Percentiles rank a stretch among this genome's conserved stretches.
Conservation (phyloP, 2,888 invertebrate genomes). For the Erebia palarica region DNA sequence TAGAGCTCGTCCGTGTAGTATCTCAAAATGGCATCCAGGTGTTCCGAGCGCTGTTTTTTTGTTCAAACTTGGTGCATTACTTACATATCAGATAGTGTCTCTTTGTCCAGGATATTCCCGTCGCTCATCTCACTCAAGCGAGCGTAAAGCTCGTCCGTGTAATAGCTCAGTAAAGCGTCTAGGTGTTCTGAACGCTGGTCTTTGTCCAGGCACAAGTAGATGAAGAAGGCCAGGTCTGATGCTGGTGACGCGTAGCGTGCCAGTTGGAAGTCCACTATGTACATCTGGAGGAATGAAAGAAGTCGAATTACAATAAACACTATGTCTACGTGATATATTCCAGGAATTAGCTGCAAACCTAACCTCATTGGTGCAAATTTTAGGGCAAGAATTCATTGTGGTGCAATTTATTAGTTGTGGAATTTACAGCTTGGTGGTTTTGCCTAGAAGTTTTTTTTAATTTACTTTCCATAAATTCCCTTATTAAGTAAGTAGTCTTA, state of each 20-base stretch:
- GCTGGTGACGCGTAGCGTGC: conserved; percentile 87
- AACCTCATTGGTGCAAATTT: no score
- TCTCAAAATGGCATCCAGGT: no score
- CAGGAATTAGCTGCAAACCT: not conserved
- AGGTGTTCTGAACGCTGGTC: conserved; percentile 83
- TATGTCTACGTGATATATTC: not conserved
- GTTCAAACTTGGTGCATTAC: conserved; percentile 41
- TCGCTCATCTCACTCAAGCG: conserved; percentile 81
- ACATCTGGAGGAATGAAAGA: conserved; percentile 73
- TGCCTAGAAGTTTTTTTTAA: no score
- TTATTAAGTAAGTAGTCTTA: no score
- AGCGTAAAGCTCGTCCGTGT: conserved; percentile 82
- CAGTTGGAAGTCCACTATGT: conserved; percentile 87
- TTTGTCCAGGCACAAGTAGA: conserved; percentile 86
- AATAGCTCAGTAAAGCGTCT: conserved; percentile 81
- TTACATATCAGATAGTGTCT: conserved; percentile 82
- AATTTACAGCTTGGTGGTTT: no score
- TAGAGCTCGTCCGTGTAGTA: no score
- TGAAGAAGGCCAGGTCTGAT: conserved; percentile 85
- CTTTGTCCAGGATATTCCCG: conserved; percentile 68
- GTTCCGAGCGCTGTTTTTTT: no score
- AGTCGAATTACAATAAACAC: not conserved
- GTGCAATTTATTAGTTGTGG: no score
- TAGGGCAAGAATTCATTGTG: no score
- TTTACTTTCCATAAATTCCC: no score